phyloP scores from a whole-genome alignment of 1,140 invertebrate genomes.

The Coenobita brevimanus region DNA sequence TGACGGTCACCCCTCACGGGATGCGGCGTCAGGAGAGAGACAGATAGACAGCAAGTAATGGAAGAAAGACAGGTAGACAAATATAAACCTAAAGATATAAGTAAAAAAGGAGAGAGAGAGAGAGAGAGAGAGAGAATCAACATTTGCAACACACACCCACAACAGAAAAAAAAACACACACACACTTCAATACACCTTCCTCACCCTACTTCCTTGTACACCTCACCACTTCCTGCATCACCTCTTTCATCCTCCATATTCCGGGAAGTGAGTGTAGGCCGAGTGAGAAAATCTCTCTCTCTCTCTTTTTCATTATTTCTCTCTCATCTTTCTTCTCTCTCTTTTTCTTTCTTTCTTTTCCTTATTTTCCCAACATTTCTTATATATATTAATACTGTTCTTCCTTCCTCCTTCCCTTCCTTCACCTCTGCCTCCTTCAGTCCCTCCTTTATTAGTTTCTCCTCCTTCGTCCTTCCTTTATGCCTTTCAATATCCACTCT shows the following conservation, averaged over 20 bases:
- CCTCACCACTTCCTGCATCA: background rate
- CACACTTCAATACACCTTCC: too few species aligned
- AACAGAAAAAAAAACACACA: too few species aligned
- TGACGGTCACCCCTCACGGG: too few species aligned
- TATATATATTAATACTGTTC: too few species aligned
- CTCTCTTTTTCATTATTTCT: slow-evolving; percentile 8
- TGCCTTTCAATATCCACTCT: too few species aligned
- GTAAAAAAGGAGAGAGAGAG: background rate
- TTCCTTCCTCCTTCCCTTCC: too few species aligned
- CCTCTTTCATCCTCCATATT: background rate
- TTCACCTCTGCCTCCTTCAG: too few species aligned
- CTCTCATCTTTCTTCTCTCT: slow-evolving; percentile 7
- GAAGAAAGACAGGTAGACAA: background rate
- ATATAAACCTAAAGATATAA: background rate
- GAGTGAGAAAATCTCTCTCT: slow-evolving; percentile 7
- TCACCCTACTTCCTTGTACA: background rate
- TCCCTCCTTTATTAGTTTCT: too few species aligned
- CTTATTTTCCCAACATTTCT: background rate
- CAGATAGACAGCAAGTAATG: background rate
- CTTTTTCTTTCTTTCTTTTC: slow-evolving; percentile 6
- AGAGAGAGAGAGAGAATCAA: slow-evolving; percentile 12
- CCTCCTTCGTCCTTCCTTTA: too few species aligned
- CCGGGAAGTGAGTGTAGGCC: too few species aligned
- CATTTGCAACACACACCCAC: too few species aligned
- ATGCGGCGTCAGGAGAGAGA: too few species aligned